These are phyloP conservation scores for Drepana falcataria DNA, from an alignment of 2,888 invertebrate genomes.

Conservation along the genomic window DNA sequence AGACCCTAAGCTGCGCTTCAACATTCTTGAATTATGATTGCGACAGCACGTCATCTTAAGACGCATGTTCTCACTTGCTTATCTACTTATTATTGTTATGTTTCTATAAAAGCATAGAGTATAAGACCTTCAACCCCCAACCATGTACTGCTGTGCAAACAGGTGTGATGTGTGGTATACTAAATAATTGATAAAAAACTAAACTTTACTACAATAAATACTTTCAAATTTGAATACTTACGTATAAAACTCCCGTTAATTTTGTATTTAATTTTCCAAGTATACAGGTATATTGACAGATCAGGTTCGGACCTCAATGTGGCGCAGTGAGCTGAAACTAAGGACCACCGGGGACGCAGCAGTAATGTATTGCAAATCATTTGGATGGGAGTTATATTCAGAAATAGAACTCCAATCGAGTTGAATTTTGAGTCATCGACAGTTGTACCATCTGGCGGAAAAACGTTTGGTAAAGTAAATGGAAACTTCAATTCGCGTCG, in stretches of 20 bases:
- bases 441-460: neutral
- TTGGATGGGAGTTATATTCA: slow-evolving; percentile 20
- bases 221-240: slow-evolving; percentile 9
- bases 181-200: no score
- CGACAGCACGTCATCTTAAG: no score
- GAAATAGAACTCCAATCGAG: slow-evolving; percentile 32
- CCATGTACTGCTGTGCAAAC: no score
- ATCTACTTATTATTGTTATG: no score
- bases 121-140: no score
- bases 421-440: neutral
- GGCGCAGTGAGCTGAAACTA: slow-evolving; percentile 48
- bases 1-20: no score
- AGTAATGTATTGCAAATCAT: slow-evolving; percentile 39
- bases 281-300: slow-evolving; percentile 24
- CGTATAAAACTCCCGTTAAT: slow-evolving; percentile 11
- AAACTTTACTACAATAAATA: no score
- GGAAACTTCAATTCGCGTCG: no score
- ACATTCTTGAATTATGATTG: no score
- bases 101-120: no score
- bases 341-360: slow-evolving; percentile 40
- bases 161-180: no score
- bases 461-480: neutral
- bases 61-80: no score
- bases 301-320: slow-evolving; percentile 41
- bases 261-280: slow-evolving; percentile 43